A percentile compares a stretch with the other conserved stretches of the same genome.
These are phyloP conservation scores for Mayetiola destructor DNA, from an alignment of 2,888 invertebrate genomes.

Conservation along the genomic window DNA sequence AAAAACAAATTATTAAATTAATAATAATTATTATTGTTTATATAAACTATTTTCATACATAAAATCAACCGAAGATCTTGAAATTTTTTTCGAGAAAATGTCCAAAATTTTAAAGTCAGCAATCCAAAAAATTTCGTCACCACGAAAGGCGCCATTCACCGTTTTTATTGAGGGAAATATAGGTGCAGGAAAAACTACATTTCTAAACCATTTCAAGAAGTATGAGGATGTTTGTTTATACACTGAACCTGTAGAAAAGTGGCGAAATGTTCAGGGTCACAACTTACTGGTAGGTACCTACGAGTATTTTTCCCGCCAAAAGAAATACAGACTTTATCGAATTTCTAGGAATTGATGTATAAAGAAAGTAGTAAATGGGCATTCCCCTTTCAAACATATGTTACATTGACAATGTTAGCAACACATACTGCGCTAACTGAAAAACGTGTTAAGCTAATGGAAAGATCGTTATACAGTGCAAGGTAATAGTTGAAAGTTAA, in stretches of 20 bases:
- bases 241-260: constrained; percentile 70
- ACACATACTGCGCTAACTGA: constrained; percentile 49
- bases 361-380: constrained; percentile 69
- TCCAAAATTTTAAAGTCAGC: not conserved
- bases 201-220: constrained; percentile 63
- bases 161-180: constrained; percentile 82
- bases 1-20: not conserved
- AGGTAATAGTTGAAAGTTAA: constrained; percentile 27
- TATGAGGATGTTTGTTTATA: constrained; percentile 51
- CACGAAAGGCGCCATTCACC: constrained; percentile 44
- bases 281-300: constrained; percentile 48
- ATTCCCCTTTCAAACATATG: constrained; percentile 80
- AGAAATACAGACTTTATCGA: not conserved
- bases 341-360: constrained; percentile 65
- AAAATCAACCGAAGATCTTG: not conserved
- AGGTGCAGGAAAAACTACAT: constrained; percentile 81
- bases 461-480: constrained; percentile 76
- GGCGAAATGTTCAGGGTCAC: constrained; percentile 65
- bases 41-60: not conserved
- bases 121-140: not conserved
- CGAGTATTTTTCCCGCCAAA: constrained; percentile 7
- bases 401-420: constrained; percentile 76
- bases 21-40: not conserved
- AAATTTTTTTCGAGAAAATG: not conserved
- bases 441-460: constrained; percentile 72